Percentiles rank a stretch among this genome's conserved stretches.
phyloP scores from a whole-genome alignment of 2,113 vertebrate species.

The human region DNA sequence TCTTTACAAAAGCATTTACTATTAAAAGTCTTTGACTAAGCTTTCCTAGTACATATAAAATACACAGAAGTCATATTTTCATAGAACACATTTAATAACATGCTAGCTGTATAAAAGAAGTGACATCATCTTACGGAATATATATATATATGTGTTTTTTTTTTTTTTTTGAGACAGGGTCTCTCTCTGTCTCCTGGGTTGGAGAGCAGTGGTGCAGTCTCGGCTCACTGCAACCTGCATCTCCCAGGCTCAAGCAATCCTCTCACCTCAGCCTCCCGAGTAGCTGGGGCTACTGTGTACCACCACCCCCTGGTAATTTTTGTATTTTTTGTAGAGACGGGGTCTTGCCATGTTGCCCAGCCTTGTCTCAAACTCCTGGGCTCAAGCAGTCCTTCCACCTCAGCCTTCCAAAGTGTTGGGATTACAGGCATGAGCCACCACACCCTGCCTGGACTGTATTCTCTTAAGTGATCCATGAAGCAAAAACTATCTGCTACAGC shows the following conservation, averaged over 20 bases:
- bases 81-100: neutral
- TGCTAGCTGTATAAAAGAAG: neutral
- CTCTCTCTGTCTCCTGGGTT: neutral
- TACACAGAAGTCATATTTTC: neutral
- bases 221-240: neutral
- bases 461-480: neutral
- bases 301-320: neutral
- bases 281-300: neutral
- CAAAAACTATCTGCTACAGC: neutral
- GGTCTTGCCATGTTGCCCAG: neutral
- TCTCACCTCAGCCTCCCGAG: neutral
- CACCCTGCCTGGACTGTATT: neutral
- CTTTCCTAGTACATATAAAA: constrained; percentile 27
- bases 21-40: neutral
- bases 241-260: neutral
- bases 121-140: neutral
- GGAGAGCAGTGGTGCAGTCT: neutral
- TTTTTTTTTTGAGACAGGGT: neutral
- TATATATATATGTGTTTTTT: neutral
- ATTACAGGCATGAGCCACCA: neutral
- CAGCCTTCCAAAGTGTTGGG: neutral
- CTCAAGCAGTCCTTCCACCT: neutral
- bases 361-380: neutral
- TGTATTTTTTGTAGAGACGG: neutral
- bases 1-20: constrained; percentile 34